Percentiles rank a stretch among this genome's conserved stretches.
Evolutionary conservation across 2,888 invertebrate species (phyloP).

Genomic region (Oxycera nigricornis): DNA sequence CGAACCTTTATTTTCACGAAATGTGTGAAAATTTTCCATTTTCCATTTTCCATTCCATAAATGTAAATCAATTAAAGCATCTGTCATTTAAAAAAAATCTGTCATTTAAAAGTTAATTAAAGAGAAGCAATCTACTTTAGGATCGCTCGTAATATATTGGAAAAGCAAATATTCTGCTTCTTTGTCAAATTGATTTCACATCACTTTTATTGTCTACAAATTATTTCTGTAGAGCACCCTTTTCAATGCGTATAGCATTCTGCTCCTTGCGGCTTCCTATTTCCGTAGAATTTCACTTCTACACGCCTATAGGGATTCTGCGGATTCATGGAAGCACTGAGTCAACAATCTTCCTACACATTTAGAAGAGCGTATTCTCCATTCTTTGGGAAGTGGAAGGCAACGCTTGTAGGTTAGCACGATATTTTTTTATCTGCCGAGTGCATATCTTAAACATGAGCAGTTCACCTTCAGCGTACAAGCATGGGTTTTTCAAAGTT

Average conservation of each 20-base stretch:
- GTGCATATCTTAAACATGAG: slow-evolving; percentile 12
- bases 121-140: neutral
- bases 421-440: neutral
- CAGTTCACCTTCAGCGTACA: slow-evolving; percentile 14
- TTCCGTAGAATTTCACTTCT: neutral
- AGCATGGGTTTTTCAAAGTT: neutral
- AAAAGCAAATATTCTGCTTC: neutral
- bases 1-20: too few species aligned
- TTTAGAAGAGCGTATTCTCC: neutral
- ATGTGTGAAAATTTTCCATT: too few species aligned
- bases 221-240: neutral
- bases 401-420: neutral
- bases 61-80: too few species aligned
- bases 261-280: neutral
- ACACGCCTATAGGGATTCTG: neutral
- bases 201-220: neutral
- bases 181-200: neutral
- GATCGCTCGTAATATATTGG: neutral
- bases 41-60: too few species aligned
- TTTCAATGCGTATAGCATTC: neutral
- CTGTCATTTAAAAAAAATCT: neutral
- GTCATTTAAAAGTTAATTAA: neutral
- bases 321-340: neutral
- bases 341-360: neutral
- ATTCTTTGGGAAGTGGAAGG: neutral